A percentile compares a stretch with the other conserved stretches of the same genome.
Conservation (phyloP, 2,113 vertebrate species). For the Tylochromis polylepis region DNA sequence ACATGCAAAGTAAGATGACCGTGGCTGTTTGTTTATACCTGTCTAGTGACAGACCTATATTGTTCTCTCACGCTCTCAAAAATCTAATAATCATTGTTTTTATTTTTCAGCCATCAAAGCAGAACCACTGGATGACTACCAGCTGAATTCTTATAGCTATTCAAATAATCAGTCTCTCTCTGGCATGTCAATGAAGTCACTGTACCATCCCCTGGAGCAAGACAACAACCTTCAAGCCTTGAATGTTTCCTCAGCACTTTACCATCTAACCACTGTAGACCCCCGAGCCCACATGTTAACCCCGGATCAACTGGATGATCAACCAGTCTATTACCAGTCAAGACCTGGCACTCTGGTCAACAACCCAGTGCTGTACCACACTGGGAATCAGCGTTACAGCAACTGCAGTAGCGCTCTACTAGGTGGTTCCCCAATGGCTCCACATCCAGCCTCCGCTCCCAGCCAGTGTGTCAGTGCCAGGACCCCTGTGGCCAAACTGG, state of each 20-base stretch:
- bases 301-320: conserved; percentile 28
- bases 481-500: conserved; percentile 46
- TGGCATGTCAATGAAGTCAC: conserved; percentile 78
- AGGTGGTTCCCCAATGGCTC: neutral
- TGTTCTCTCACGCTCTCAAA: neutral
- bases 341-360: conserved; percentile 41
- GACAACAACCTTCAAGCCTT: conserved; percentile 77
- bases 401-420: conserved; percentile 33
- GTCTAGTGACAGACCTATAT: neutral
- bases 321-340: conserved; percentile 44
- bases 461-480: conserved; percentile 4
- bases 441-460: conserved; percentile 30
- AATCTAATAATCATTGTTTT: conserved; percentile 19
- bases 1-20: neutral
- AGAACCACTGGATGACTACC: conserved; percentile 88
- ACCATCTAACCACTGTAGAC: conserved; percentile 78
- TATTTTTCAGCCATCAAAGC: conserved; percentile 87
- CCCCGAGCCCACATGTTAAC: conserved; percentile 20
- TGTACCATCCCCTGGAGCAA: conserved; percentile 80
- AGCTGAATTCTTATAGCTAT: conserved; percentile 76
- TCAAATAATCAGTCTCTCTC: conserved; percentile 71
- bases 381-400: conserved; percentile 37
- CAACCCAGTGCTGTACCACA: conserved; percentile 79
- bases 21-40: neutral
- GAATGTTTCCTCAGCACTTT: conserved; percentile 73